Evolutionary conservation across 2,113 vertebrate genomes (phyloP).

Genomic region (Ranitomeya variabilis): DNA sequence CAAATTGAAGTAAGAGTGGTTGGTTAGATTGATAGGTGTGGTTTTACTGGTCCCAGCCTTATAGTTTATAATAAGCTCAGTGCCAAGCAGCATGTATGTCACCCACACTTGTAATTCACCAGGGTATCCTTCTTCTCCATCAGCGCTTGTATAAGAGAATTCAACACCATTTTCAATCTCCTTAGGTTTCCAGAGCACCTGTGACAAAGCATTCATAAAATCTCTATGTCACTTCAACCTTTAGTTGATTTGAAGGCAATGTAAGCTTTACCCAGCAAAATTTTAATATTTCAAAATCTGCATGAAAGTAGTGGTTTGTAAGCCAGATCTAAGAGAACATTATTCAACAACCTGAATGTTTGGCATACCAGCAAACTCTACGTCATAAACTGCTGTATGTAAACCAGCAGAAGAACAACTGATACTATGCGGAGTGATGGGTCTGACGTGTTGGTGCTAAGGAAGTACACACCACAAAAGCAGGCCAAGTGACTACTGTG

Average conservation of each 20-base stretch:
- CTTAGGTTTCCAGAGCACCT: constrained; percentile 86
- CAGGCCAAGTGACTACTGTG: no score
- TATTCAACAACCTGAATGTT: no score
- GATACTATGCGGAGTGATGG: no score
- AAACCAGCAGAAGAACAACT: no score
- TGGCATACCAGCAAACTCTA: no score
- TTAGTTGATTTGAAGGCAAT: not conserved
- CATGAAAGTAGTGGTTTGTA: no score
- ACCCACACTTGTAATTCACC: constrained; percentile 86
- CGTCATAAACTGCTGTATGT: no score
- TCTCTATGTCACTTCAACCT: not conserved
- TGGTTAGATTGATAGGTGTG: constrained; percentile 90
- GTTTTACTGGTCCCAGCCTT: constrained; percentile 77
- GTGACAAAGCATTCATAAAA: constrained; percentile 55
- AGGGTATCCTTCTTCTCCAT: constrained; percentile 91
- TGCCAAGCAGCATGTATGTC: constrained; percentile 79
- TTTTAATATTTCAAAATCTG: no score
- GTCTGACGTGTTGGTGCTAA: no score
- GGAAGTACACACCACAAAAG: no score
- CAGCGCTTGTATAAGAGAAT: constrained; percentile 82
- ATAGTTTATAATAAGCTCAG: constrained; percentile 80
- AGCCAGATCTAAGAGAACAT: no score
- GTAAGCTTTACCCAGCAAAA: not conserved
- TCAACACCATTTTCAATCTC: constrained; percentile 76
- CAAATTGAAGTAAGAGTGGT: constrained; percentile 94